These are phyloP conservation scores for Micropterix aruncella DNA, from an alignment of 2,888 invertebrate genomes.

Conservation along the genomic window DNA sequence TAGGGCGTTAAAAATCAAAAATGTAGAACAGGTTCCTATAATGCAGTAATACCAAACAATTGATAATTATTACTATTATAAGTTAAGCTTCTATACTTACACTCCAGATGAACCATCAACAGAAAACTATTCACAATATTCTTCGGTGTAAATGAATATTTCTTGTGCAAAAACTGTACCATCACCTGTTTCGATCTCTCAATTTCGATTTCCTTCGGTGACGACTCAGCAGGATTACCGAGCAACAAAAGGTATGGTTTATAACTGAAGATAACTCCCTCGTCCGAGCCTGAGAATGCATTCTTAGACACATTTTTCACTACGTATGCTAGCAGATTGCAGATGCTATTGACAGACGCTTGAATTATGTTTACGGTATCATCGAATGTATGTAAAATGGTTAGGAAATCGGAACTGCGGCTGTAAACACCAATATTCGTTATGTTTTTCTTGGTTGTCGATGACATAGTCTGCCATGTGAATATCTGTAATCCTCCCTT, in stretches of 20 bases:
- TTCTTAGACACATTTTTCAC: slow-evolving; percentile 36
- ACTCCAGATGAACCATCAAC: slow-evolving; percentile 63
- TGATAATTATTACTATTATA: too few species aligned
- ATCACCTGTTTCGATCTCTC: slow-evolving; percentile 57
- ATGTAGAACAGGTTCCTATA: too few species aligned
- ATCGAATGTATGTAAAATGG: slow-evolving; percentile 46
- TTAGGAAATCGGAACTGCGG: slow-evolving; percentile 41
- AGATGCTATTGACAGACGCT: slow-evolving; percentile 59
- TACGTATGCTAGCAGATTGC: slow-evolving; percentile 53
- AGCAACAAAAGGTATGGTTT: slow-evolving; percentile 49
- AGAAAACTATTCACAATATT: slow-evolving; percentile 51
- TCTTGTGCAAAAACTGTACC: slow-evolving; percentile 63
- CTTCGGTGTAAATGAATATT: slow-evolving; percentile 34
- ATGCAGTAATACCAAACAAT: too few species aligned
- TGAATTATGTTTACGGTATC: slow-evolving; percentile 57
- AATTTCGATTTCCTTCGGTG: slow-evolving; percentile 29
- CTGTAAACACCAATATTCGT: slow-evolving; percentile 46
- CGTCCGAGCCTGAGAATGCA: slow-evolving; percentile 16
- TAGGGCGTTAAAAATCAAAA: too few species aligned
- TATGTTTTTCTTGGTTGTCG: slow-evolving; percentile 19
- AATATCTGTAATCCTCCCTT: slow-evolving; percentile 60
- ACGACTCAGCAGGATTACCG: slow-evolving; percentile 25
- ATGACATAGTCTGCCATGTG: slow-evolving; percentile 43
- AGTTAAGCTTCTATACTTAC: slow-evolving; percentile 41
- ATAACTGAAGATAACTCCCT: slow-evolving; percentile 34